Evolutionary conservation across 2,888 invertebrate species (phyloP), one percentile per base, ranked within the genome.

Genomic region (Conistra vaccinii): DNA sequence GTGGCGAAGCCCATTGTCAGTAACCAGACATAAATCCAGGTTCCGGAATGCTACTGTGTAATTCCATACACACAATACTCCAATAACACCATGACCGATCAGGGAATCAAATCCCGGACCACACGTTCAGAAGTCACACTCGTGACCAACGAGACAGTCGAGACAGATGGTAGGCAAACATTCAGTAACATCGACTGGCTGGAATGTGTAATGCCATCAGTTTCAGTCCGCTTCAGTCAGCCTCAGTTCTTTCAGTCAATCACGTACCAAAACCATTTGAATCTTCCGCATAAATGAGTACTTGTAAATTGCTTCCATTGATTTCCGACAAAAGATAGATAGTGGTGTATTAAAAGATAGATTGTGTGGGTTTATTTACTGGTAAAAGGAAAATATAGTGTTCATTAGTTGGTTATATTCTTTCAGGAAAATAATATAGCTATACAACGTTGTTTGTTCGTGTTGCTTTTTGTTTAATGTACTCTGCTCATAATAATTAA

Each of bases 191-290:
- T 14, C 29, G 45, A 69, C 32, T 14, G 45, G 7, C 26, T 42
- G 55, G 57, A 72, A 80, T 75, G 53, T 32, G n/a, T 68, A 35
- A 78, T 26, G 3, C 67, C 32, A 65, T 80, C 60, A 80, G 29
- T 69, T 32, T 45, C 20, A 63, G 55, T 55, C 48, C 39, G 35
- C 48, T 20, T 68, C 57, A 72, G 55, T 55, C 55, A 48, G 45
- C 26, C 20, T 68, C 57, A 72, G 51, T 66, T 65, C 60, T 29
- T 68, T 60, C 69, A 81, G 65, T 66, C 84, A 73, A 73, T 73
- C 84, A 81, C 81, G 84, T 84, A 63, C 51, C 45, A 48, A 60
- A 80, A 67, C 69, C 84, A 81, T 81, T 84, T 84, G 84, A 80
- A 79, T 80, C 81, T 81, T 80, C 67, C 84, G 73, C 81, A 70